phyloP scores from a whole-genome alignment of 2,797 vertebrate species.

The Ctenopoma multispine region DNA sequence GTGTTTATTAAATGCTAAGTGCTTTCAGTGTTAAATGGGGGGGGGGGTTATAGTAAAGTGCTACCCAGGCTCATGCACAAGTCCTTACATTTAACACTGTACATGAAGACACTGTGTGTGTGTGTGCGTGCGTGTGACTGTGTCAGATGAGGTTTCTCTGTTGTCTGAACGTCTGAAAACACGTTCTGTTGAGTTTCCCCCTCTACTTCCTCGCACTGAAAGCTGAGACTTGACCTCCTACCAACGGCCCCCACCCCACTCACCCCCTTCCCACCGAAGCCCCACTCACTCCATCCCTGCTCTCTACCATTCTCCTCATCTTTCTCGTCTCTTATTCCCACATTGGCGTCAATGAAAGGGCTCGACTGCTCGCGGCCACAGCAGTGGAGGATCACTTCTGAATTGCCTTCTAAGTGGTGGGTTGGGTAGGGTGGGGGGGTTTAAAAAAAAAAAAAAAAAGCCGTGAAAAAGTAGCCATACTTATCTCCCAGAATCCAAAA shows the following conservation, averaged over 20 bases:
- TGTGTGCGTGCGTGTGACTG: slow-evolving; percentile 24
- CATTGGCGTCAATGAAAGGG: slow-evolving; percentile 75
- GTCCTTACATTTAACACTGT: slow-evolving; percentile 54
- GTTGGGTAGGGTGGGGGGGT: slow-evolving; percentile 36
- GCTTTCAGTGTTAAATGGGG: slow-evolving; percentile 21
- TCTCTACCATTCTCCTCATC: background rate
- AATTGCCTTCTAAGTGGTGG: slow-evolving; percentile 76
- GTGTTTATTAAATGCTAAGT: slow-evolving; percentile 17
- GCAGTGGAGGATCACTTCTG: slow-evolving; percentile 70
- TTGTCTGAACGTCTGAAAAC: slow-evolving; percentile 65
- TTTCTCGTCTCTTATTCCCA: slow-evolving; percentile 41
- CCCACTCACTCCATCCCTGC: slow-evolving; percentile 43
- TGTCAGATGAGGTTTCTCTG: slow-evolving; percentile 54
- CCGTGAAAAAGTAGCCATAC: slow-evolving; percentile 83
- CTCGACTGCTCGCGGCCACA: slow-evolving; percentile 71
- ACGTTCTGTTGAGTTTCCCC: slow-evolving; percentile 60
- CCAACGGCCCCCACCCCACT: slow-evolving; percentile 28
- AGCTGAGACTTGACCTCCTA: slow-evolving; percentile 76
- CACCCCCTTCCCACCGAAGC: slow-evolving; percentile 25
- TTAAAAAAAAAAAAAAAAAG: slow-evolving; percentile 26
- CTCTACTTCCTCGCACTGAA: slow-evolving; percentile 70
- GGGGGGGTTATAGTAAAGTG: slow-evolving; percentile 27
- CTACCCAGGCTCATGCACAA: slow-evolving; percentile 23
- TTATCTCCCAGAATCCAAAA: slow-evolving; percentile 79
- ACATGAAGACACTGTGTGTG: slow-evolving; percentile 50